Base-by-base conservation (phyloP, 1,140 invertebrate genomes). In the Hormaphis cornu region DNA sequence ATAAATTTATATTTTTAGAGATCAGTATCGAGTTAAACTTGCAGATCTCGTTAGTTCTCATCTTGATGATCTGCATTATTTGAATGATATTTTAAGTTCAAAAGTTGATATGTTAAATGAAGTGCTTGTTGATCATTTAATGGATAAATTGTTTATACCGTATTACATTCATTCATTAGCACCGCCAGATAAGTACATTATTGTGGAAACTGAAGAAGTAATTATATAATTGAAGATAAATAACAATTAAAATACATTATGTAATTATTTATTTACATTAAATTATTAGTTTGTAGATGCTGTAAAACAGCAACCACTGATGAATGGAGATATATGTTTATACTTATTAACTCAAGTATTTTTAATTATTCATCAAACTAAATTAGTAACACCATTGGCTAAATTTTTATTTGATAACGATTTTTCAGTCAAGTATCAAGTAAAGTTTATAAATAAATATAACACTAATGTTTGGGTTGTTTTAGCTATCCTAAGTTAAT, bases 331-430 rank as follows among this genome's bases (percentile, higher is more conserved):
- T 66, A 66, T 97, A 0, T 85, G 93, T 1, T 80, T 98, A 50
- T 98, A 95, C 81, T 79, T 98, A 44, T 79, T 97, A 44, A 96
- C 94, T 5, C 90, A 97, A 86, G 92, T 97, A n/a, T 97, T 97
- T 80, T 81, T 97, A 33, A 97, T 98, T 70, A 86, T 97, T 66
- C 89, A 88, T 1, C 90, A 97, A 76, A 83, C 85, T 9, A 91
- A 93, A 3, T 82, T 98, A 59, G 91, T 97, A 10, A 87, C 90
- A 75, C 87, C 89, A 1, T 77, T 98, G 69, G 91, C 93, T 30
- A 88, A 90, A 80, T 90, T 95, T 35, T 89, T 97, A 74, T 79
- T 97, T 1, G 87, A 90, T 76, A 89, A 73, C 33, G 44, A 72
- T 69, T 42, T 28, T 14, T 20, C 46, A 20, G 9, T n/a, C 85